Evolutionary conservation across 2,797 vertebrate genomes (phyloP).

Genomic region (Cygnus olor): DNA sequence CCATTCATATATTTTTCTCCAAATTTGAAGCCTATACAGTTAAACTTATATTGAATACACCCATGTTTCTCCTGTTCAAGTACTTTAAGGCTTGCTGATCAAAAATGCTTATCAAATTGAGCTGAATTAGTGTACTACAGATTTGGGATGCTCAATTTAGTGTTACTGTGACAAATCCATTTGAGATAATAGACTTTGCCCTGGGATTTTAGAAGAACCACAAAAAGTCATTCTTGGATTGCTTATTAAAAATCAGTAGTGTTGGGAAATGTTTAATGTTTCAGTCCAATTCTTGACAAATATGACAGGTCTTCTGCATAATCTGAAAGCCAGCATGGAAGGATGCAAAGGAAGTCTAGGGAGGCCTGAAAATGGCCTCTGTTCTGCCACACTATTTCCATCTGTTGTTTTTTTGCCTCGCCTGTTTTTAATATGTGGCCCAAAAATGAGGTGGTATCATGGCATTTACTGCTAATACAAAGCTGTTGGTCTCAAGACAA

Average conservation of each 20-base stretch:
- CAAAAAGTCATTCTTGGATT: not conserved
- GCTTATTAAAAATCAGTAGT: constrained; percentile 49
- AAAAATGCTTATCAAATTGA: constrained; percentile 50
- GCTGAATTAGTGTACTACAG: constrained; percentile 48
- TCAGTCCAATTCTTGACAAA: not conserved
- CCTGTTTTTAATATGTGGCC: not conserved
- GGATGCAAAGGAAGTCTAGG: not conserved
- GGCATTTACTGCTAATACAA: not conserved
- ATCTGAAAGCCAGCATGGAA: not conserved
- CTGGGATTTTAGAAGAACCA: constrained; percentile 27
- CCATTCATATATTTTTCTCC: not conserved
- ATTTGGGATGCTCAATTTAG: constrained; percentile 63
- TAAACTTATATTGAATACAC: not conserved
- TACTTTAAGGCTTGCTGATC: constrained; percentile 24
- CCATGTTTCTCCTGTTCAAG: not conserved
- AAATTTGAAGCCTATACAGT: not conserved
- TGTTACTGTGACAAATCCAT: constrained; percentile 67
- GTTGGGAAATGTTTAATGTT: not conserved
- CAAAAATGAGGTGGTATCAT: not conserved
- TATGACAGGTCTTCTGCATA: not conserved
- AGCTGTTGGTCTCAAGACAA: not conserved
- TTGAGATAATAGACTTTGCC: constrained; percentile 60
- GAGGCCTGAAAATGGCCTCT: not conserved
- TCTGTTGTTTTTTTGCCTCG: not conserved
- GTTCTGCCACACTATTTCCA: not conserved